phyloP scores from a whole-genome alignment of 1,140 invertebrate species.

The Potamilus streckersoni region DNA sequence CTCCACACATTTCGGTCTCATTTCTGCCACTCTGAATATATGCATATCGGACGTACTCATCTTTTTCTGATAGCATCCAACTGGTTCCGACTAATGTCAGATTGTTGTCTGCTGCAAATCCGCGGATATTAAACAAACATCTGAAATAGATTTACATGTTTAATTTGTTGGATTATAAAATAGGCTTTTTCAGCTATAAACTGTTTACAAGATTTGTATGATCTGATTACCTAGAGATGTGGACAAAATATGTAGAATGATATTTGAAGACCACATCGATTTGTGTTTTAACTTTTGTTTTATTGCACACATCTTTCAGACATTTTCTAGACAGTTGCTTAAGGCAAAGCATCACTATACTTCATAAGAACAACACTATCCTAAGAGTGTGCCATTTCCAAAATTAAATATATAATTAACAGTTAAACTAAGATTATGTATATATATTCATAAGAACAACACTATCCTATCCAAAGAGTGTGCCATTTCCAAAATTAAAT shows the following conservation, averaged over 20 bases:
- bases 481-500: no score
- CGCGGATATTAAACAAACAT: slow-evolving; percentile 35
- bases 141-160: slow-evolving; percentile 21
- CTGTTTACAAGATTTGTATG: background rate
- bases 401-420: no score
- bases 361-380: no score
- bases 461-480: no score
- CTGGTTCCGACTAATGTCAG: slow-evolving; percentile 37
- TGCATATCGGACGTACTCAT: slow-evolving; percentile 21
- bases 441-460: no score
- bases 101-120: slow-evolving; percentile 22
- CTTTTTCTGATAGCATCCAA: slow-evolving; percentile 30
- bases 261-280: background rate
- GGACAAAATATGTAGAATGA: background rate
- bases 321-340: no score
- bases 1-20: no score
- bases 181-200: background rate
- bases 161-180: background rate
- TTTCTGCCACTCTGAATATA: background rate
- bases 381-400: no score
- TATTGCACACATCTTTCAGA: background rate
- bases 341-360: no score
- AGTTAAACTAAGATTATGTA: no score
- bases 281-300: background rate
- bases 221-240: background rate